Evolutionary conservation across 2,797 vertebrate species (phyloP).

Genomic region (Pseudopleuronectes americanus): DNA sequence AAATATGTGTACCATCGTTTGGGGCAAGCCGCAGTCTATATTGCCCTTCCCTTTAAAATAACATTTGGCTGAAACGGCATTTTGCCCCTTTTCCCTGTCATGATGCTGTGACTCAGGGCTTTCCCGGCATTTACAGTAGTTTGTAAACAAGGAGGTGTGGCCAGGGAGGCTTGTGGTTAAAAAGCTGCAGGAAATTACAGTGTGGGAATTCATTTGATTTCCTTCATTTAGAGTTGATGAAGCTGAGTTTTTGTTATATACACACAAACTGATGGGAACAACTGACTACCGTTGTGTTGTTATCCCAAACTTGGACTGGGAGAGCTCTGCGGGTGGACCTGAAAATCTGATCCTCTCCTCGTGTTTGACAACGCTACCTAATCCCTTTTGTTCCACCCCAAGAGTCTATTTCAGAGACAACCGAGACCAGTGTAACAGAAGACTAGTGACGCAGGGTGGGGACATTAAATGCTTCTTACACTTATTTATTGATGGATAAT

Average conservation of each 20-base stretch:
- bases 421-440: slow-evolving; percentile 71
- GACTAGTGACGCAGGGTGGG: slow-evolving; percentile 75
- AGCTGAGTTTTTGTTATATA: neutral
- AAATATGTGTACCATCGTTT: slow-evolving; percentile 75
- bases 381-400: slow-evolving; percentile 75
- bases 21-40: slow-evolving; percentile 58
- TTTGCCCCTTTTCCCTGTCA: slow-evolving; percentile 71
- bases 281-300: slow-evolving; percentile 14
- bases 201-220: neutral
- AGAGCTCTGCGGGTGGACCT: slow-evolving; percentile 55
- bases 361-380: slow-evolving; percentile 69
- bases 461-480: slow-evolving; percentile 66
- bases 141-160: slow-evolving; percentile 75
- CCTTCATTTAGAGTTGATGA: neutral
- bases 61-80: slow-evolving; percentile 80
- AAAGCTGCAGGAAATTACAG: neutral
- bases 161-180: slow-evolving; percentile 11
- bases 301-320: slow-evolving; percentile 22
- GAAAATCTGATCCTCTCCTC: slow-evolving; percentile 72
- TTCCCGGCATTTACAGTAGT: slow-evolving; percentile 48
- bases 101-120: slow-evolving; percentile 77
- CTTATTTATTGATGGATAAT: slow-evolving; percentile 79
- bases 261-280: neutral
- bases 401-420: slow-evolving; percentile 72
- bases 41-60: slow-evolving; percentile 72